A percentile compares a stretch with the other conserved stretches of the same genome.
Evolutionary conservation across 2,888 invertebrate genomes (phyloP).

Genomic region (Tenthredo livida): DNA sequence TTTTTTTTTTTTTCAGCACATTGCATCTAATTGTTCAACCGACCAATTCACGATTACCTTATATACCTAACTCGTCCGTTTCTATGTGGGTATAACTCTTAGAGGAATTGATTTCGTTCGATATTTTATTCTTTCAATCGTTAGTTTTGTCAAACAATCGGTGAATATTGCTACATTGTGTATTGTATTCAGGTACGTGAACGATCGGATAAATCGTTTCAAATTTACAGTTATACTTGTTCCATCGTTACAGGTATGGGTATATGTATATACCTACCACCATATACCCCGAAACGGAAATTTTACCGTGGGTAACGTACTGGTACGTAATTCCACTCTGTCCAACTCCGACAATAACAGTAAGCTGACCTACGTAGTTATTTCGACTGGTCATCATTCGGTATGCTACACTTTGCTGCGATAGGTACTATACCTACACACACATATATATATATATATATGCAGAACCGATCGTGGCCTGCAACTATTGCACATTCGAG

Average conservation of each 20-base stretch:
- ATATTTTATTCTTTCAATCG: background rate
- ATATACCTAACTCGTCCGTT: background rate
- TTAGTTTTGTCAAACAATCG: conserved; percentile 25
- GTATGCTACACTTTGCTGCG: background rate
- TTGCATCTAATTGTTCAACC: background rate
- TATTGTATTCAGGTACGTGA: background rate
- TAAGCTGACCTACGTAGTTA: conserved; percentile 10
- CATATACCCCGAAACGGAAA: background rate
- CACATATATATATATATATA: background rate
- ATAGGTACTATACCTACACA: background rate
- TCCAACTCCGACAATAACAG: conserved; percentile 6
- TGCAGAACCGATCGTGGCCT: background rate
- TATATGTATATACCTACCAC: background rate
- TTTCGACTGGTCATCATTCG: conserved; percentile 6
- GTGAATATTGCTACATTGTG: background rate
- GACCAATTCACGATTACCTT: background rate
- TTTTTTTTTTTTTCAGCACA: background rate
- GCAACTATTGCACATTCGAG: background rate
- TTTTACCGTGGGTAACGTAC: background rate
- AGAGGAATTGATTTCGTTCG: background rate
- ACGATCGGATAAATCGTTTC: background rate
- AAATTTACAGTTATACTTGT: conserved; percentile 10
- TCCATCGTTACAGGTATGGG: background rate
- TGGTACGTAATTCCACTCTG: conserved; percentile 3
- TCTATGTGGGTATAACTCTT: background rate